phyloP scores from a whole-genome alignment of 2,888 invertebrate species.

The Calameuta pallipes region DNA sequence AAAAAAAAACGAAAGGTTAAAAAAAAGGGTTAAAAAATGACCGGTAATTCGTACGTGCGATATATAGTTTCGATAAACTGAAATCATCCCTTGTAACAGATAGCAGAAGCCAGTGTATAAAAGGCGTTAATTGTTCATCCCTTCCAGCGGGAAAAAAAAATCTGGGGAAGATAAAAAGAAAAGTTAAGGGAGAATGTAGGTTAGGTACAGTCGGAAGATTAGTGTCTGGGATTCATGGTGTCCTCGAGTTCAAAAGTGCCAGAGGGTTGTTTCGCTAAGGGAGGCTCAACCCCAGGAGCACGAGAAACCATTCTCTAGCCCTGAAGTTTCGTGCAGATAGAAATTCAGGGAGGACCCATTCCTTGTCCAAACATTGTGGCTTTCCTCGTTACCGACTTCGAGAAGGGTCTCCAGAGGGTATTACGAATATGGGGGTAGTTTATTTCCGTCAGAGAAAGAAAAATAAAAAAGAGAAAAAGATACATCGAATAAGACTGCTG shows the following conservation, averaged over 20 bases:
- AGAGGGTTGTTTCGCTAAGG: neutral
- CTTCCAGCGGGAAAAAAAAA: neutral
- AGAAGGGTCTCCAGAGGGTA: neutral
- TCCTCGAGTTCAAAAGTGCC: neutral
- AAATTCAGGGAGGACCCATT: conserved; percentile 17
- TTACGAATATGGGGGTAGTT: neutral
- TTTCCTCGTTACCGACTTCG: conserved; percentile 11
- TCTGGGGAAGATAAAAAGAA: neutral
- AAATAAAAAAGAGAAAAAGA: neutral
- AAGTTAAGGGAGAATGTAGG: neutral
- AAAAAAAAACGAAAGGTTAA: neutral
- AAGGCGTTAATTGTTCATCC: neutral
- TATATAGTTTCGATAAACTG: neutral
- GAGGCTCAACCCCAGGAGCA: conserved; percentile 13
- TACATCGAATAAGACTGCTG: neutral
- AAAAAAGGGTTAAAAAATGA: neutral
- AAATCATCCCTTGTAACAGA: neutral
- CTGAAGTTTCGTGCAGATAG: neutral
- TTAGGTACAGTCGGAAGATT: neutral
- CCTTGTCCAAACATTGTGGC: conserved; percentile 33
- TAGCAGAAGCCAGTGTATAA: neutral
- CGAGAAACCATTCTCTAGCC: conserved; percentile 19
- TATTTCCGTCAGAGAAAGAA: neutral
- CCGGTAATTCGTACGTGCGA: neutral
- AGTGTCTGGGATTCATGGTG: neutral